Base-by-base conservation (phyloP, 2,113 vertebrate species). In the Semnopithecus entellus region DNA sequence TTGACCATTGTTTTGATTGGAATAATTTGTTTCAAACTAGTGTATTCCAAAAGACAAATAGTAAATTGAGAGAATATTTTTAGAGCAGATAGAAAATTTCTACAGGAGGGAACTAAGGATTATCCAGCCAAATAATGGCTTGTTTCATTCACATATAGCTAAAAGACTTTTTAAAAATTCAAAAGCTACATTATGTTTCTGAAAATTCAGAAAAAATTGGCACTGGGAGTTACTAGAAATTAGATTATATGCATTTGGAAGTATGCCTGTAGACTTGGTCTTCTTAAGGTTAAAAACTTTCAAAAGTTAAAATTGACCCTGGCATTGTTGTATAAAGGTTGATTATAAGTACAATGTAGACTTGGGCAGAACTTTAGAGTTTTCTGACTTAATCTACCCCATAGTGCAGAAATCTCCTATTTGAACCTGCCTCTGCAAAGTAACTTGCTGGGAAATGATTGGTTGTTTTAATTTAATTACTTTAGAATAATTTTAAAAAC, bases 401-500 rank as follows among this genome's bases (percentile, higher is more conserved):
- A 30, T 23, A 48, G 32, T 66, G 4, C 8, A 25, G 38, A 73
- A 70, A 2, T 76, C 66, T 96, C 50, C 43, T 87, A 80, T 93
- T 86, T 87, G 84, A 92, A 59, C 3, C 38, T 38, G 18, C 8
- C 25, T 75, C 38, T 70, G 43, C 96, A 40, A 50, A 95, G 90
- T 4, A 27, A 72, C 3, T 79, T 3, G 90, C 5, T 3, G 38
- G 64, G 78, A 81, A 94, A 25, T 48, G 27, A 2, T 72, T 83
- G 52, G 8, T 80, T 95, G 55, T 27, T 35, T 96, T 94, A 48
- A n/a, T 84, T 73, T 82, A 82, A 32, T 83, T 92, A 25, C 48
- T 93, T 9, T 73, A 61, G 70, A 97, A n/a, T 96, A 90, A 95
- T 84, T 78, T 59, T 85, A 73, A 90, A 16, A 84, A 7, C 78